Conservation (phyloP, 1,140 invertebrate genomes). For the Calephelis nemesis region DNA sequence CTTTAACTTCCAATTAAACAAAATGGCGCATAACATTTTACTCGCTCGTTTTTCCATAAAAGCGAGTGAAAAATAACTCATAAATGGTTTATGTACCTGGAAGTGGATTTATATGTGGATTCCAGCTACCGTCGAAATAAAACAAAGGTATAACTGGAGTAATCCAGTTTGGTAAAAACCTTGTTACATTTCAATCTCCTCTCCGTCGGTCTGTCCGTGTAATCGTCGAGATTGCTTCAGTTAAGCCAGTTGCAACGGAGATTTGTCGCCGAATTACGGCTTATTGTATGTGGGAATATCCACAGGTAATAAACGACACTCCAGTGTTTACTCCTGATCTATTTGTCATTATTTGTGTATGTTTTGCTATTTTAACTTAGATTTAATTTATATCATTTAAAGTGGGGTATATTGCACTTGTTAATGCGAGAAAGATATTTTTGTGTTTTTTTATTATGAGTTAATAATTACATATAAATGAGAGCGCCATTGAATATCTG, state of each 20-base stretch:
- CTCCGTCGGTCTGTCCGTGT: constrained; percentile 23
- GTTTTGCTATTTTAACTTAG: too few relatives aligned
- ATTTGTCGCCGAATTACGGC: constrained; percentile 27
- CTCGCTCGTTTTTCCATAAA: neutral
- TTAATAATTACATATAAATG: too few relatives aligned
- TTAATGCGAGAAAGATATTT: too few relatives aligned
- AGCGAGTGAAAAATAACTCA: neutral
- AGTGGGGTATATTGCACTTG: neutral
- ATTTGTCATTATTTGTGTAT: neutral
- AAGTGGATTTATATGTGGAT: constrained; percentile 7
- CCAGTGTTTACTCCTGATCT: neutral
- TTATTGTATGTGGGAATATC: constrained; percentile 10
- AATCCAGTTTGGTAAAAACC: constrained; percentile 32
- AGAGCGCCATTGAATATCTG: too few relatives aligned
- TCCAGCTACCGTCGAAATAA: constrained; percentile 17
- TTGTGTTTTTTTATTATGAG: too few relatives aligned
- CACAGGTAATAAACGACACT: neutral
- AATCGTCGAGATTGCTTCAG: constrained; percentile 28
- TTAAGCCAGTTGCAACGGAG: constrained; percentile 28
- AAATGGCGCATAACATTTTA: too few relatives aligned
- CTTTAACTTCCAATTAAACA: too few relatives aligned
- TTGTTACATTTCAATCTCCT: constrained; percentile 37
- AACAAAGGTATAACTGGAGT: constrained; percentile 19
- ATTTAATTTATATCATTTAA: neutral
- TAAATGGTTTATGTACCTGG: constrained; percentile 3